phyloP scores from a whole-genome alignment of 2,888 invertebrate genomes.

The Caenorhabditis sulstoni region DNA sequence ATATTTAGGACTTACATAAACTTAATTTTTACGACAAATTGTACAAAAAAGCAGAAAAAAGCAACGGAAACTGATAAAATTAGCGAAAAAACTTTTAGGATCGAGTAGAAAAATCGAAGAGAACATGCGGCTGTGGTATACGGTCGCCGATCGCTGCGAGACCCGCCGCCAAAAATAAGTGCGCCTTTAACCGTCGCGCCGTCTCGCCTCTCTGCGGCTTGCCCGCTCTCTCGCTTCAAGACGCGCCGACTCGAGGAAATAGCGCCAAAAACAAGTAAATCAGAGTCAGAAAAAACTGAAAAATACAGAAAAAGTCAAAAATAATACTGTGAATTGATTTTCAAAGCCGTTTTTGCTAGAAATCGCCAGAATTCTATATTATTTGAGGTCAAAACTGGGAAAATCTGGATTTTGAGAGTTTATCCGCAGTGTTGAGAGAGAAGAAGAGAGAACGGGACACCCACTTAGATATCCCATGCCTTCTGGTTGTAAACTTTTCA shows the following conservation, averaged over 20 bases:
- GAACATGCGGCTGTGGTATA: conserved; percentile 4
- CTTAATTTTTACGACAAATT: conserved; percentile 1
- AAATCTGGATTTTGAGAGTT: background rate
- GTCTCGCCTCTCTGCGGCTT: background rate
- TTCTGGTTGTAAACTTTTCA: background rate
- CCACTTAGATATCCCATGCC: background rate
- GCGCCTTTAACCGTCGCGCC: conserved; percentile 45
- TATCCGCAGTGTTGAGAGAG: background rate
- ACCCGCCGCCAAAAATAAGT: conserved; percentile 24
- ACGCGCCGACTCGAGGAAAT: background rate
- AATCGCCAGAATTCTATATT: background rate
- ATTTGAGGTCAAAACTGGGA: background rate
- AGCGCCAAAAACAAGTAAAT: background rate
- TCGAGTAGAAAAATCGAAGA: conserved; percentile 45
- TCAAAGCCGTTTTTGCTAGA: background rate
- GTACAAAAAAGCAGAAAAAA: background rate
- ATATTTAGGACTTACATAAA: background rate
- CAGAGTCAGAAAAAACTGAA: background rate
- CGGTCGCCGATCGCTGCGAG: conserved; percentile 44
- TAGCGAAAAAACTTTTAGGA: conserved; percentile 23
- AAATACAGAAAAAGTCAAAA: background rate
- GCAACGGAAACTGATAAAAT: background rate
- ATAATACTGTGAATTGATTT: background rate
- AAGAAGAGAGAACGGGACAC: background rate
- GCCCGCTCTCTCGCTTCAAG: background rate